Conservation (phyloP, 2,888 invertebrate genomes). For the Dynastes tityus region DNA sequence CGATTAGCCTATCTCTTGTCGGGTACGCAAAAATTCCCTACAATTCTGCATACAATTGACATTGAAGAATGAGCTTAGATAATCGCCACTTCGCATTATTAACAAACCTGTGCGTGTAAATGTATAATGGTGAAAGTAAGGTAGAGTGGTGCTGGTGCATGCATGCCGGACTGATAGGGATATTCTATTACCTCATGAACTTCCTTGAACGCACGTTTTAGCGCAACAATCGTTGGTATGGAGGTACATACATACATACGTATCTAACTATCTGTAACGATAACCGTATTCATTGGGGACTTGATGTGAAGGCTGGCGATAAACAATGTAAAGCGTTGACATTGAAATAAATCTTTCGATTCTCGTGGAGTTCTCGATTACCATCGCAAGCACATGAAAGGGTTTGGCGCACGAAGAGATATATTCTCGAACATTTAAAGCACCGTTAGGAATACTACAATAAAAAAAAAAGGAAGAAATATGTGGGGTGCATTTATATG, state of each 20-base stretch:
- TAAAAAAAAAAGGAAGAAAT: neutral
- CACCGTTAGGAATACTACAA: constrained; percentile 5
- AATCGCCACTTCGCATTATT: constrained; percentile 9
- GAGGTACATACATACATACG: constrained; percentile 7
- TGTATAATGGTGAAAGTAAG: neutral
- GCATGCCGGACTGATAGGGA: neutral
- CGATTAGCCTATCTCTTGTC: constrained; percentile 1
- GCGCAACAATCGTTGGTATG: constrained; percentile 5
- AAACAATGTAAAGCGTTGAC: constrained; percentile 40
- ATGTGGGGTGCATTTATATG: neutral
- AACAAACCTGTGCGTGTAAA: constrained; percentile 2
- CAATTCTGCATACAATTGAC: constrained; percentile 46
- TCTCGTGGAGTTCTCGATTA: constrained; percentile 31
- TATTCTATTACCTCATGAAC: constrained; percentile 10
- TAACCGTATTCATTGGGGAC: constrained; percentile 33
- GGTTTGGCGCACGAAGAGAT: neutral
- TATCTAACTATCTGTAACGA: constrained; percentile 37
- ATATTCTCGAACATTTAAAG: neutral
- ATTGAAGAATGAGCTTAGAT: constrained; percentile 39
- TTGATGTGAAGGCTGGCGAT: constrained; percentile 28
- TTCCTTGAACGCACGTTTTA: constrained; percentile 25
- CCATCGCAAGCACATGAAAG: constrained; percentile 11
- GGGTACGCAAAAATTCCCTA: neutral
- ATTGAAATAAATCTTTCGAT: constrained; percentile 30
- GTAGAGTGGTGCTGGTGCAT: too few species aligned